Percentiles rank a stretch among this genome's conserved stretches.
These are phyloP conservation scores for Channallabes apus DNA, from an alignment of 2,797 vertebrate genomes.

Conservation along the genomic window DNA sequence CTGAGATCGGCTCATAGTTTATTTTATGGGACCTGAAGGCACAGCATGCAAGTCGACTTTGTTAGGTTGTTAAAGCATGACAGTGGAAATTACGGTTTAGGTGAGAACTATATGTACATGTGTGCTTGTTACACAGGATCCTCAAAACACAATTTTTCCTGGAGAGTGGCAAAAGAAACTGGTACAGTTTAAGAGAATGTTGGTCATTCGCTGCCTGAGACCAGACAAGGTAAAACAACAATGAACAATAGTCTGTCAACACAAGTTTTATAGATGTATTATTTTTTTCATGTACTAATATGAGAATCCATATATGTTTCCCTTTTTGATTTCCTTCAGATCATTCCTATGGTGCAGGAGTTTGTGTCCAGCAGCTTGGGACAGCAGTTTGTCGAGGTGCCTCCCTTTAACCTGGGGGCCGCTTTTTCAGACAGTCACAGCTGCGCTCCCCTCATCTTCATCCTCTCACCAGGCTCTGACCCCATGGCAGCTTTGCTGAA, in stretches of 20 bases:
- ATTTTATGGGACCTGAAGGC: background rate
- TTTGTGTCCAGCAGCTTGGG: constrained; percentile 80
- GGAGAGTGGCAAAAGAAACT: constrained; percentile 75
- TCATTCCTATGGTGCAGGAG: constrained; percentile 85
- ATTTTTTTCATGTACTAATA: no score
- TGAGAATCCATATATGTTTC: constrained; percentile 70
- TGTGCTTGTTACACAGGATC: constrained; percentile 66
- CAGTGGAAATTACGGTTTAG: background rate
- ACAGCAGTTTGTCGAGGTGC: constrained; percentile 81
- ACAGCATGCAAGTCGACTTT: background rate
- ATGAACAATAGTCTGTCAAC: background rate
- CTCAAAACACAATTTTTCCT: constrained; percentile 79
- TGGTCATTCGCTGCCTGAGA: constrained; percentile 82
- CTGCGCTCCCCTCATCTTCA: no score
- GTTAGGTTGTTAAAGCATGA: background rate
- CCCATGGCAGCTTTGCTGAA: no score
- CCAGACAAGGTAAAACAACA: constrained; percentile 79
- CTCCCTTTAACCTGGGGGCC: constrained; percentile 84
- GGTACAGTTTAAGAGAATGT: constrained; percentile 82
- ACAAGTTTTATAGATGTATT: background rate
- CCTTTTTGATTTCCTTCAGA: constrained; percentile 59
- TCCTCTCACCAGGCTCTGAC: no score
- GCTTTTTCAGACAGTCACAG: constrained; percentile 85
- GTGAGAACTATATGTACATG: background rate
- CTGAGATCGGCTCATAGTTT: background rate